phyloP scores from a whole-genome alignment of 2,797 vertebrate species.

The Mionectes olivaceus region DNA sequence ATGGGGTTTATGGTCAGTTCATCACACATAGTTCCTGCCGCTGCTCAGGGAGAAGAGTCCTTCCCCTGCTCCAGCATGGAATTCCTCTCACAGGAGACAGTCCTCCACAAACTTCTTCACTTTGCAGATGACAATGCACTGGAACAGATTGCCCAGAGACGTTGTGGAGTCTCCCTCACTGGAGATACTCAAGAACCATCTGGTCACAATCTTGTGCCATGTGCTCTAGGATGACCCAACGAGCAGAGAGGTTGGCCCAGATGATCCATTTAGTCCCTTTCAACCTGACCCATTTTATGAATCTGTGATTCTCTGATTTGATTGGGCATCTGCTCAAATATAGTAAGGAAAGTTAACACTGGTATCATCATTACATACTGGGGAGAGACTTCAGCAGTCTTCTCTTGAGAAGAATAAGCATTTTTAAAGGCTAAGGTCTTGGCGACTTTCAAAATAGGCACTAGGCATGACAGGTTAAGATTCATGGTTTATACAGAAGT shows the following conservation, averaged over 20 bases:
- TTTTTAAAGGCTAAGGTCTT: background rate
- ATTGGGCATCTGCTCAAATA: background rate
- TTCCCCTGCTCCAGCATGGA: background rate
- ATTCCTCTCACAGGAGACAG: background rate
- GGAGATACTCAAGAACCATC: background rate
- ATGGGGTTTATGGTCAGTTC: background rate
- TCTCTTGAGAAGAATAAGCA: background rate
- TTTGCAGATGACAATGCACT: background rate
- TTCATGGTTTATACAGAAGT: background rate
- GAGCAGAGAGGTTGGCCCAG: background rate
- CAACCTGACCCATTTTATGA: background rate
- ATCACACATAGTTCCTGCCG: background rate
- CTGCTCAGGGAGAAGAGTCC: background rate
- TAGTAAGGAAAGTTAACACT: background rate
- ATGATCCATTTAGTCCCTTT: background rate
- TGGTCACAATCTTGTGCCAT: background rate
- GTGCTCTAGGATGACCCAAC: background rate
- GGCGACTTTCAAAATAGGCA: background rate
- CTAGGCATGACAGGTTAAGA: background rate
- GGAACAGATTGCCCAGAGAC: background rate
- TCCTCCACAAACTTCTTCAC: background rate
- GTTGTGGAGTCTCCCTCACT: background rate
- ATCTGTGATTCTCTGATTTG: background rate
- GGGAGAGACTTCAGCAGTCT: background rate
- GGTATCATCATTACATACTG: background rate